These are phyloP conservation scores for Chelmon rostratus DNA, from an alignment of 2,797 vertebrate species.

Conservation along the genomic window DNA sequence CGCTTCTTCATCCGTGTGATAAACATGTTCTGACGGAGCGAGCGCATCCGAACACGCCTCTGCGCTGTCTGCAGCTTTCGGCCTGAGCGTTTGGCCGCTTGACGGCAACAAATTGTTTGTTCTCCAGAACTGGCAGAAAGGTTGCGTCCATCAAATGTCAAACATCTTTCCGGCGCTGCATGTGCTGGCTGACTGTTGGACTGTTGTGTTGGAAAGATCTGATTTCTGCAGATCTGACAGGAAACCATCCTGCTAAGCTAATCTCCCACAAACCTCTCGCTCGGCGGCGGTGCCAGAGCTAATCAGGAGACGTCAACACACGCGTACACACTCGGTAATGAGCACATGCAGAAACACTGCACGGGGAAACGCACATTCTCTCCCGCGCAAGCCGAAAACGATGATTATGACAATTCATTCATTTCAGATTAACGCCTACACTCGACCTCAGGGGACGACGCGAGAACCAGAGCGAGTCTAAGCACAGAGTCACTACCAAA, in stretches of 20 bases:
- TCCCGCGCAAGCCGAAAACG: slow-evolving; percentile 7
- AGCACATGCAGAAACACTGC: slow-evolving; percentile 1
- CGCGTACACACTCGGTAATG: slow-evolving; percentile 2
- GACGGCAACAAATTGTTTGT: neutral
- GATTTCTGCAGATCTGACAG: slow-evolving; percentile 52
- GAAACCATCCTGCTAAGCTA: slow-evolving; percentile 54
- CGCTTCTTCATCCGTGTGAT: too few relatives aligned
- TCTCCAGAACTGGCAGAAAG: slow-evolving; percentile 5
- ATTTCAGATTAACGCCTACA: slow-evolving; percentile 15
- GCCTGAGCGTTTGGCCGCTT: neutral
- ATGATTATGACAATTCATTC: slow-evolving; percentile 34
- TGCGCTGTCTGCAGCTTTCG: neutral
- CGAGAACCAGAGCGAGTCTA: slow-evolving; percentile 33
- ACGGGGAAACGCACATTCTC: neutral
- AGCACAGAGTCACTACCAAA: slow-evolving; percentile 34
- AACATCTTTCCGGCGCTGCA: slow-evolving; percentile 25
- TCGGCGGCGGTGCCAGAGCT: slow-evolving; percentile 50
- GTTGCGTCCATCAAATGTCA: slow-evolving; percentile 27
- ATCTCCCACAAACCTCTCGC: slow-evolving; percentile 36
- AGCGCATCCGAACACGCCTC: neutral
- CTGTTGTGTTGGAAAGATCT: slow-evolving; percentile 38
- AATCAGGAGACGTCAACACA: slow-evolving; percentile 62
- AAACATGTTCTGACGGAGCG: too few relatives aligned
- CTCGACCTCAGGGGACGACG: slow-evolving; percentile 26
- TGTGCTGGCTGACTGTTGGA: slow-evolving; percentile 49